phyloP scores from a whole-genome alignment of 2,888 invertebrate genomes.

The Limenitis arthemis region DNA sequence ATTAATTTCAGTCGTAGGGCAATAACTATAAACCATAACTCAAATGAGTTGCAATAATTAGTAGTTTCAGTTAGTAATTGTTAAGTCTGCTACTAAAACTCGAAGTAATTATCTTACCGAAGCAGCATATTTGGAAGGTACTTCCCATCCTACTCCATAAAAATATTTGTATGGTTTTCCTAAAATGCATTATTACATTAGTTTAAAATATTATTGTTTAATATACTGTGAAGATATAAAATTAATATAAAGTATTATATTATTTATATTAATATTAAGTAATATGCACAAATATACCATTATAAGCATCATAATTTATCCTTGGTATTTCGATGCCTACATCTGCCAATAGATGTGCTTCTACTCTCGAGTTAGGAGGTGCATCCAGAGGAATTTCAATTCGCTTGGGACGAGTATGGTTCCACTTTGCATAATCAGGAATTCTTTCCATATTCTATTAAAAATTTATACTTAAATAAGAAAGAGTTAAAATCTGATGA shows the following conservation, averaged over 20 bases:
- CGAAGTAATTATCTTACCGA: slow-evolving; percentile 62
- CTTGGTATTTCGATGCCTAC: slow-evolving; percentile 84
- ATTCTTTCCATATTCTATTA: slow-evolving; percentile 75
- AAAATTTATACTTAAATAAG: slow-evolving; percentile 3
- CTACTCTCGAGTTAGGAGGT: slow-evolving; percentile 33
- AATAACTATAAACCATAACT: too few species aligned
- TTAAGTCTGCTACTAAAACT: not conserved
- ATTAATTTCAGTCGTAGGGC: too few species aligned
- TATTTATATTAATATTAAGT: too few species aligned
- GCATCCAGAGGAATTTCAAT: slow-evolving; percentile 17
- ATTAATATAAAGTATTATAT: too few species aligned
- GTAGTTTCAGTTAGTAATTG: not conserved
- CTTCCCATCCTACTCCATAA: slow-evolving; percentile 90
- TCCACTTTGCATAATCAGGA: slow-evolving; percentile 39
- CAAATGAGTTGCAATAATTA: too few species aligned
- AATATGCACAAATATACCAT: slow-evolving; percentile 31
- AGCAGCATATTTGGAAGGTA: slow-evolving; percentile 80
- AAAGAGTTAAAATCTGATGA: not conserved
- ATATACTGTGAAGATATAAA: too few species aligned
- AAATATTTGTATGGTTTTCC: slow-evolving; percentile 81
- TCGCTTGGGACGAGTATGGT: slow-evolving; percentile 14
- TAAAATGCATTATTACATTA: not conserved
- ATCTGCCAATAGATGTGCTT: slow-evolving; percentile 5
- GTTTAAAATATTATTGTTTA: too few species aligned
- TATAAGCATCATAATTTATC: slow-evolving; percentile 74